Evolutionary conservation across 2,113 vertebrate genomes (phyloP).

Genomic region (Xyliphius kryptos): DNA sequence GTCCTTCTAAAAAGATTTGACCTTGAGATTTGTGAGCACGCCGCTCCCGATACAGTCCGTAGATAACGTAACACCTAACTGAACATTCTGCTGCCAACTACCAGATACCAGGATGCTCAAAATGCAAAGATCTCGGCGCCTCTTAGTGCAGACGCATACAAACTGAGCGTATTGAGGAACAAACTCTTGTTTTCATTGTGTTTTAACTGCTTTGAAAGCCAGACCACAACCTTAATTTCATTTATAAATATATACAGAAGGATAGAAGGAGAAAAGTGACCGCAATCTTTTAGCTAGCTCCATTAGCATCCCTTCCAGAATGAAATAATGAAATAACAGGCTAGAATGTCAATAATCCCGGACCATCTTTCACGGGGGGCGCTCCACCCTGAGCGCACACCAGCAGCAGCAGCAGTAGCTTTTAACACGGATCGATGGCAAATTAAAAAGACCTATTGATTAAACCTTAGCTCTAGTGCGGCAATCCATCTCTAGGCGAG

Average conservation of each 20-base stretch:
- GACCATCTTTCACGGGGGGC: conserved; percentile 50
- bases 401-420: conserved; percentile 65
- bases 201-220: conserved; percentile 37
- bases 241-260: conserved; percentile 62
- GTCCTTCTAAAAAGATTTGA: conserved; percentile 6
- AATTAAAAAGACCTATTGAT: conserved; percentile 80
- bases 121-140: conserved; percentile 32
- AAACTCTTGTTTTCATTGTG: conserved; percentile 33
- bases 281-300: conserved; percentile 68
- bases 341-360: conserved; percentile 66
- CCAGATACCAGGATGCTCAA: too few relatives aligned
- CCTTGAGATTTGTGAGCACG: conserved; percentile 26
- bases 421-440: conserved; percentile 76
- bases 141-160: conserved; percentile 44
- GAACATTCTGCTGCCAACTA: too few relatives aligned
- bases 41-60: not conserved
- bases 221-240: conserved; percentile 58
- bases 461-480: conserved; percentile 76
- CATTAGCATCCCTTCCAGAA: conserved; percentile 72
- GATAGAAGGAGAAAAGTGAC: conserved; percentile 55
- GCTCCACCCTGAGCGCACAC: conserved; percentile 26
- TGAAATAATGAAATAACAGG: conserved; percentile 72
- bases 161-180: conserved; percentile 49
- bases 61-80: not conserved
- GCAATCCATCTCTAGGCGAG: conserved; percentile 69